Evolutionary conservation across 2,888 invertebrate species (phyloP).

Genomic region (Drosophila gaucha): DNA sequence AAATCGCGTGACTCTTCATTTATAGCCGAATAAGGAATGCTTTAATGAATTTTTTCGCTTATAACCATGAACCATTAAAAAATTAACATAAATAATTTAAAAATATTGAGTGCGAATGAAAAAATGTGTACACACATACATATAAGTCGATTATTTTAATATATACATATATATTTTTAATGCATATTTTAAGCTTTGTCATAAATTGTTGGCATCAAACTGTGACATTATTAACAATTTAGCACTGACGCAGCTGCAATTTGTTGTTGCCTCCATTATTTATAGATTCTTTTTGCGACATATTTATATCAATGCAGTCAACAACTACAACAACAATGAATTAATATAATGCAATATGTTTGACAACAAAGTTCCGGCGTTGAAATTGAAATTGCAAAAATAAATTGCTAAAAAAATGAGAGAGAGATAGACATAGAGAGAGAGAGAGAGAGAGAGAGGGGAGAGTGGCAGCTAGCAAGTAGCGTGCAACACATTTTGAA

Average conservation of each 20-base stretch:
- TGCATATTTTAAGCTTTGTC: constrained; percentile 62
- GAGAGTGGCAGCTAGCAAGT: not conserved
- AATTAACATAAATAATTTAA: constrained; percentile 73
- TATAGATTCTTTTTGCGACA: constrained; percentile 37
- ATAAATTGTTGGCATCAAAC: constrained; percentile 65
- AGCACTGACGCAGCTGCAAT: constrained; percentile 36
- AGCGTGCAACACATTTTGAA: constrained; percentile 52
- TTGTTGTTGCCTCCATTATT: constrained; percentile 55
- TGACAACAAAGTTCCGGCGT: constrained; percentile 73
- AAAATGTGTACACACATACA: not conserved
- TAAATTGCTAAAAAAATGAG: constrained; percentile 43
- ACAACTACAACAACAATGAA: constrained; percentile 20
- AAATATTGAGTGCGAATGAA: constrained; percentile 38
- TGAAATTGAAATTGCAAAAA: constrained; percentile 59
- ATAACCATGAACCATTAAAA: constrained; percentile 57
- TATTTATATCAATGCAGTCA: constrained; percentile 59
- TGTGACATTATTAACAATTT: constrained; percentile 72
- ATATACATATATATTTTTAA: constrained; percentile 21
- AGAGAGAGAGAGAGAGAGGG: not conserved
- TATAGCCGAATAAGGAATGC: not conserved
- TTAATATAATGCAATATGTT: constrained; percentile 63
- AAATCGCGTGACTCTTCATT: not conserved
- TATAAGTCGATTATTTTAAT: not conserved
- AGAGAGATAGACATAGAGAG: constrained; percentile 4
- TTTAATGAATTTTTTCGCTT: constrained; percentile 17